Evolutionary conservation across 2,113 vertebrate species (phyloP).

Genomic region (Nothoprocta perdicaria): DNA sequence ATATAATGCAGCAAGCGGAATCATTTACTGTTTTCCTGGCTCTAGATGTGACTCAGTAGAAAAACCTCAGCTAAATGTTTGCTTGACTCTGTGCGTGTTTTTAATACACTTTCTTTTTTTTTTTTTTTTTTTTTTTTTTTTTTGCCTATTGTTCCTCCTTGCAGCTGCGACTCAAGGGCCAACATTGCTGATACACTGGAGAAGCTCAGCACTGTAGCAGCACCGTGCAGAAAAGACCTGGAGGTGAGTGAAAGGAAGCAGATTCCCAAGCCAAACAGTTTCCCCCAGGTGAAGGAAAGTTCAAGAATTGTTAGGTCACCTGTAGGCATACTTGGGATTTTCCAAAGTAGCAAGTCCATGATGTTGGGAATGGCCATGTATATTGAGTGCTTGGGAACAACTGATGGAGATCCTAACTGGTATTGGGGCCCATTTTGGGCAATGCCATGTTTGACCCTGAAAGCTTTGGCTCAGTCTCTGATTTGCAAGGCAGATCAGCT

Average conservation of each 20-base stretch:
- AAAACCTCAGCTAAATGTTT: not conserved
- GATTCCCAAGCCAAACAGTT: not conserved
- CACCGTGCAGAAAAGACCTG: not conserved
- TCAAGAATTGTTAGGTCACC: not conserved
- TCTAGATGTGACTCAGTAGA: not conserved
- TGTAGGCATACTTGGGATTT: not conserved
- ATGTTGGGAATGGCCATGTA: not conserved
- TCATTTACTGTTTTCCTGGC: not conserved
- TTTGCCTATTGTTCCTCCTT: not conserved
- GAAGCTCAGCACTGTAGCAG: not conserved
- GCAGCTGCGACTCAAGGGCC: not conserved
- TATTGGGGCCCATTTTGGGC: accelerated
- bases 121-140: not conserved
- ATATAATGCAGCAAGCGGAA: not conserved
- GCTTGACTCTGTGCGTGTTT: not conserved
- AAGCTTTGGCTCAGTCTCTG: not conserved
- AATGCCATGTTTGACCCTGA: not conserved
- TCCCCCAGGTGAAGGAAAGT: not conserved
- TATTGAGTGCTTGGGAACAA: not conserved
- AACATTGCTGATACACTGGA: not conserved
- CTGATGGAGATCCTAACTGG: too few relatives aligned
- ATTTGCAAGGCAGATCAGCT: not conserved
- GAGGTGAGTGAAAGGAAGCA: not conserved
- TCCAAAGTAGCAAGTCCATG: not conserved
- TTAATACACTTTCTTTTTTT: not conserved